Percentiles rank a stretch among this genome's conserved stretches.
Conservation (phyloP, 2,113 vertebrate species). For the Ceratotherium simum region DNA sequence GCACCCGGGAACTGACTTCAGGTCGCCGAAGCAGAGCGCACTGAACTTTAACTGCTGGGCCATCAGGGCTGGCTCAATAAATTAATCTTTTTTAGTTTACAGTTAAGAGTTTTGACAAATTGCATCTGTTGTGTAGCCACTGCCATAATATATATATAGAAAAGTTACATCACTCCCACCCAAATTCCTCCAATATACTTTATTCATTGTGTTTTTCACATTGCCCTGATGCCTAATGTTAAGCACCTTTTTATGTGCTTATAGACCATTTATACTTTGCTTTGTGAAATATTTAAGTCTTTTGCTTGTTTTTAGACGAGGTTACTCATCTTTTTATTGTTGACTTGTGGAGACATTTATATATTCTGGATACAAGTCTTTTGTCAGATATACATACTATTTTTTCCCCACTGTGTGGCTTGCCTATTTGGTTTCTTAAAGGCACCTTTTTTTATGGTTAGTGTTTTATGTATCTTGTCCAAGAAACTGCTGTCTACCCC, state of each 20-base stretch:
- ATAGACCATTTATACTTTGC: neutral
- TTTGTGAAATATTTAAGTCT: neutral
- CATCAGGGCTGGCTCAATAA: no score
- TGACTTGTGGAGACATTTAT: conserved; percentile 11
- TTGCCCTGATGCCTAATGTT: neutral
- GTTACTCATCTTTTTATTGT: neutral
- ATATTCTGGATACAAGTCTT: neutral
- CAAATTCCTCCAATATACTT: neutral
- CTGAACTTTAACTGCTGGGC: no score
- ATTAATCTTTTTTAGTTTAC: neutral
- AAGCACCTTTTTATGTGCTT: conserved; percentile 8
- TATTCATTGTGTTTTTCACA: neutral
- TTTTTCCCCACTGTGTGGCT: neutral
- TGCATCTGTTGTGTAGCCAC: neutral
- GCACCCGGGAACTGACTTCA: no score
- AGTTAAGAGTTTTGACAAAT: conserved; percentile 25
- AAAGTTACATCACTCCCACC: neutral
- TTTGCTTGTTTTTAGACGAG: neutral
- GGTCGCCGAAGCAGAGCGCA: no score
- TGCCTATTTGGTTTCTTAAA: conserved; percentile 27
- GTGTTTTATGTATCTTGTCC: neutral
- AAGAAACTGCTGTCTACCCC: neutral
- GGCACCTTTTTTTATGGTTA: neutral
- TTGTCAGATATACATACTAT: neutral
- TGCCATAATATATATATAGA: neutral